These are phyloP conservation scores for Heterocephalus glaber DNA, from an alignment of 2,113 vertebrate species.

Conservation along the genomic window DNA sequence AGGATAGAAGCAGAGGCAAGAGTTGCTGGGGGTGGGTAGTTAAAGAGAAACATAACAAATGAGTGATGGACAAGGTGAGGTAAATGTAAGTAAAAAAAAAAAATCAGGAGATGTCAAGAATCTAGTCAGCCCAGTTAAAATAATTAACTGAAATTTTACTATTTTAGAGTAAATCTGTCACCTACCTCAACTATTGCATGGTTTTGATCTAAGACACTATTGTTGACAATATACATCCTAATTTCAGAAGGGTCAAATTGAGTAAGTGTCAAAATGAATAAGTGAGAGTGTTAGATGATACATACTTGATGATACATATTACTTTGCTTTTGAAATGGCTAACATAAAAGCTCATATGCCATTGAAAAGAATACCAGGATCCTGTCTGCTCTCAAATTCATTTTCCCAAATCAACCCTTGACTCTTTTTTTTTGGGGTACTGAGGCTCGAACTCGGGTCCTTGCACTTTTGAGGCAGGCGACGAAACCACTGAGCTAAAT, in stretches of 20 bases:
- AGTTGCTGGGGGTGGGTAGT: background rate
- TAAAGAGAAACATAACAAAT: background rate
- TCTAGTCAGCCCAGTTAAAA: background rate
- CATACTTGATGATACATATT: background rate
- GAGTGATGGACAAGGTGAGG: background rate
- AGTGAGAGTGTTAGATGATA: constrained; percentile 13
- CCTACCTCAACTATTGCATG: background rate
- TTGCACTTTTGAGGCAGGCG: no score
- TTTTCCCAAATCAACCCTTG: background rate
- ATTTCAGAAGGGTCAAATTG: constrained; percentile 52
- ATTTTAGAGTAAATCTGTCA: constrained; percentile 49
- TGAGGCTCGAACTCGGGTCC: no score
- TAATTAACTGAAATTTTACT: constrained; percentile 9
- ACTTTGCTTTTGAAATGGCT: background rate
- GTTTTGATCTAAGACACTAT: background rate
- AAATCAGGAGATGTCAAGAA: background rate
- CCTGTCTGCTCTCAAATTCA: constrained; percentile 47
- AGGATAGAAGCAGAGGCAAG: constrained; percentile 17
- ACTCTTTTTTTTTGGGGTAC: no score
- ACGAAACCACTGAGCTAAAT: no score
- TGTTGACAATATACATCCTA: background rate
- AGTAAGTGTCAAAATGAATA: constrained; percentile 34
- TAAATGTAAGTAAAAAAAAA: background rate
- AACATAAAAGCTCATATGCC: background rate
- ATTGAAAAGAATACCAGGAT: constrained; percentile 29